A percentile compares a stretch with the other conserved stretches of the same genome.
Evolutionary conservation across 2,888 invertebrate species (phyloP).

Genomic region (Sericinus montela): DNA sequence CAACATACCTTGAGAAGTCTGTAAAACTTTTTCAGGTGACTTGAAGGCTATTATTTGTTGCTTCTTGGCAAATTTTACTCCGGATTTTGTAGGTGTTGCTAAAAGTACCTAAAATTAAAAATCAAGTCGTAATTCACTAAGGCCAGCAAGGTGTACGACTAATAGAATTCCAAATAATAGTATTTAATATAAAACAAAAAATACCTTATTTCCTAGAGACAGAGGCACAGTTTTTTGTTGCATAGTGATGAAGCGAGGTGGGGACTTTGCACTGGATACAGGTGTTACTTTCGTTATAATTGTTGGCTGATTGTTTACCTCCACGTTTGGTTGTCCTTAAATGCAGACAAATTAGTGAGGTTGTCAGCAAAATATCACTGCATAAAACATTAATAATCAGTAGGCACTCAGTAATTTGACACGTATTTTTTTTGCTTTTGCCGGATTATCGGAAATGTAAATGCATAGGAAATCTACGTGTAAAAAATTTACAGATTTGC

Average conservation of each 20-base stretch:
- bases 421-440: no score
- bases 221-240: constrained; percentile 58
- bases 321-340: constrained; percentile 34
- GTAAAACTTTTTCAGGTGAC: constrained; percentile 83
- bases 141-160: no score
- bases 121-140: not conserved
- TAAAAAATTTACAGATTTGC: no score
- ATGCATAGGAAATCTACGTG: no score
- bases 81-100: constrained; percentile 65
- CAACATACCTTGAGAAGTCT: constrained; percentile 47
- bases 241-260: constrained; percentile 48
- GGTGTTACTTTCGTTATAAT: constrained; percentile 50
- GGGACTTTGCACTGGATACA: constrained; percentile 22
- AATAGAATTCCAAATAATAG: no score
- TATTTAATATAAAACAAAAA: not conserved
- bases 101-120: constrained; percentile 54
- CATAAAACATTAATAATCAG: no score
- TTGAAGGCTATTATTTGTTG: constrained; percentile 75
- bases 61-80: constrained; percentile 50
- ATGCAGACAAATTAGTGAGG: no score
- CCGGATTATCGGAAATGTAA: no score
- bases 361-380: no score
- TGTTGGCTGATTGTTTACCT: constrained; percentile 35
- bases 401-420: no score
- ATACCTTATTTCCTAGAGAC: constrained; percentile 33